These are phyloP conservation scores for Lacanobia oleracea DNA, from an alignment of 2,888 invertebrate species.

Conservation along the genomic window DNA sequence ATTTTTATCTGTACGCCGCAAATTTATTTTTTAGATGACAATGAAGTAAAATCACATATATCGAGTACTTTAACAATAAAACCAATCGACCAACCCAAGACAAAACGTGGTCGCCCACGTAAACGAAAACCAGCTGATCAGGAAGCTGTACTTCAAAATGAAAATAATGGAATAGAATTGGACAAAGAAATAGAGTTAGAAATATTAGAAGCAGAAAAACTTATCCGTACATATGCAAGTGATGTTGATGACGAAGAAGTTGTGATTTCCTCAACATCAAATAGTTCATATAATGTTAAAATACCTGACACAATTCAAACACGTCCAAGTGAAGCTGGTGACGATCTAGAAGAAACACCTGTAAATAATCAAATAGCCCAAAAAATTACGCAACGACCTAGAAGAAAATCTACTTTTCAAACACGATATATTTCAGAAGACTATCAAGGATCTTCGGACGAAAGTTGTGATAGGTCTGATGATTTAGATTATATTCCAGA, in stretches of 20 bases:
- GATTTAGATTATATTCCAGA: conserved; percentile 13
- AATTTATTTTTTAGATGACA: conserved; percentile 13
- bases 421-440: background rate
- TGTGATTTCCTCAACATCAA: background rate
- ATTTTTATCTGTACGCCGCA: background rate
- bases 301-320: background rate
- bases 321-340: conserved; percentile 4
- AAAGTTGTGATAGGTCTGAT: conserved; percentile 9
- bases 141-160: background rate
- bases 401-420: conserved; percentile 17
- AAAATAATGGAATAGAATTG: background rate
- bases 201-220: conserved; percentile 23
- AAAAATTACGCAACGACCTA: background rate
- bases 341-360: background rate
- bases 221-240: background rate
- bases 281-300: background rate
- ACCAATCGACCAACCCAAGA: background rate
- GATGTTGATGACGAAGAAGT: background rate
- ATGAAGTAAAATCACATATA: background rate
- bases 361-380: background rate
- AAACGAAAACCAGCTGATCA: background rate
- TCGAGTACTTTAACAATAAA: background rate
- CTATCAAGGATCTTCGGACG: conserved; percentile 16
- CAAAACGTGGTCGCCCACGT: background rate
- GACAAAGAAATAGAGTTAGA: background rate